phyloP scores from a whole-genome alignment of 2,113 vertebrate genomes.

The Ochotona princeps region DNA sequence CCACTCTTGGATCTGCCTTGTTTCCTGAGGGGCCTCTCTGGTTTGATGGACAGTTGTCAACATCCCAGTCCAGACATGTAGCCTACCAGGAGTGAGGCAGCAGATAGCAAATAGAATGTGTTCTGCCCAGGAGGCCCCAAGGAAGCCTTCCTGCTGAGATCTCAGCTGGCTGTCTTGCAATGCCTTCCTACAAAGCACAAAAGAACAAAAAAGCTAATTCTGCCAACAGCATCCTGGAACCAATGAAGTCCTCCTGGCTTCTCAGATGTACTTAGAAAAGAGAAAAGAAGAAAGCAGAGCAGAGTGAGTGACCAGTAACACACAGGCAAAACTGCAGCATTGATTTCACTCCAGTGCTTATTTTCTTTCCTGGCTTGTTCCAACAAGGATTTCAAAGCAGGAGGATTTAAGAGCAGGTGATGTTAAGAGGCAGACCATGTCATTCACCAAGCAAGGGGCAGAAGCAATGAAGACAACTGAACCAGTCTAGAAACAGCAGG shows the following conservation, averaged over 20 bases:
- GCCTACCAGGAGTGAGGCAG: not conserved
- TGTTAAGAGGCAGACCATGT: not conserved
- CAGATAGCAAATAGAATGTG: not conserved
- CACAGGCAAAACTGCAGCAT: not conserved
- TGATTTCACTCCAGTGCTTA: not conserved
- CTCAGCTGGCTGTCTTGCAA: not conserved
- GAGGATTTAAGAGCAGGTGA: not conserved
- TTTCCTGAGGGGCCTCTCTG: not conserved
- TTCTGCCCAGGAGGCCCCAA: not conserved
- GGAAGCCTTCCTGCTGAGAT: not conserved
- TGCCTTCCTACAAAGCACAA: not conserved
- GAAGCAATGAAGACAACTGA: not conserved
- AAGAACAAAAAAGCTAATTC: not conserved
- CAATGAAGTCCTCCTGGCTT: not conserved
- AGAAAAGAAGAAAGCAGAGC: not conserved
- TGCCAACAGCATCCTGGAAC: not conserved
- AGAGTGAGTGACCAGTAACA: not conserved
- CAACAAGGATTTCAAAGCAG: not conserved
- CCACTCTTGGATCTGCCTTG: not conserved
- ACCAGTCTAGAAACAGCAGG: not conserved
- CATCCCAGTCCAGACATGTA: not conserved
- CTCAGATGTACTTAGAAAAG: not conserved
- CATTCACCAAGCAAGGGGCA: not conserved
- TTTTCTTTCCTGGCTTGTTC: slow-evolving; percentile 44
- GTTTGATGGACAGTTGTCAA: not conserved